Percentiles rank a stretch among this genome's conserved stretches.
Conservation (phyloP, 2,888 invertebrate genomes). For the Lucinisca nassula region DNA sequence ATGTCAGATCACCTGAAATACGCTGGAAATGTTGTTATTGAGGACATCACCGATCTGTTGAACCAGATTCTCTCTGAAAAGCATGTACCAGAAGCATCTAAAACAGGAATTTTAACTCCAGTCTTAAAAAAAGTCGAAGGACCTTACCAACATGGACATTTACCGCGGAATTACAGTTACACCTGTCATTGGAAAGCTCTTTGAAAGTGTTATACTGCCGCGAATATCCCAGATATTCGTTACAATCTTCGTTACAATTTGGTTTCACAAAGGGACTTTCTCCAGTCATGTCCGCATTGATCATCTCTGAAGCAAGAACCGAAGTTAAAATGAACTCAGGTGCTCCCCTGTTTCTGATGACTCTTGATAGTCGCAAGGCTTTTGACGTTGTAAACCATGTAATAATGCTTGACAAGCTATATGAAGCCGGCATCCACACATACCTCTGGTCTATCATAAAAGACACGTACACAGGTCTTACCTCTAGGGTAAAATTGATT, state of each 20-base stretch:
- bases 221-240: background rate
- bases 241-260: slow-evolving; percentile 3
- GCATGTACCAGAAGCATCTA: background rate
- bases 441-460: background rate
- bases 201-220: background rate
- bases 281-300: background rate
- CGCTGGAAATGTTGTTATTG: background rate
- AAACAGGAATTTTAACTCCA: background rate
- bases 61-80: background rate
- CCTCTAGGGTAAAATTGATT: background rate
- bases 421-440: background rate
- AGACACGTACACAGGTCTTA: background rate
- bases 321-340: background rate
- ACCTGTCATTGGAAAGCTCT: background rate
- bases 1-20: slow-evolving; percentile 12
- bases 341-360: background rate
- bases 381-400: background rate
- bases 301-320: background rate
- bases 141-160: background rate
- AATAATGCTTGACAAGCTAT: background rate
- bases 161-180: background rate
- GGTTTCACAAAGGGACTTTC: background rate
- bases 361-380: background rate
- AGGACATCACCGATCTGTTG: background rate
- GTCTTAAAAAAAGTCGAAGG: slow-evolving; percentile 6